Conservation (phyloP, 2,113 vertebrate genomes). For the Sigmodon hispidus region DNA sequence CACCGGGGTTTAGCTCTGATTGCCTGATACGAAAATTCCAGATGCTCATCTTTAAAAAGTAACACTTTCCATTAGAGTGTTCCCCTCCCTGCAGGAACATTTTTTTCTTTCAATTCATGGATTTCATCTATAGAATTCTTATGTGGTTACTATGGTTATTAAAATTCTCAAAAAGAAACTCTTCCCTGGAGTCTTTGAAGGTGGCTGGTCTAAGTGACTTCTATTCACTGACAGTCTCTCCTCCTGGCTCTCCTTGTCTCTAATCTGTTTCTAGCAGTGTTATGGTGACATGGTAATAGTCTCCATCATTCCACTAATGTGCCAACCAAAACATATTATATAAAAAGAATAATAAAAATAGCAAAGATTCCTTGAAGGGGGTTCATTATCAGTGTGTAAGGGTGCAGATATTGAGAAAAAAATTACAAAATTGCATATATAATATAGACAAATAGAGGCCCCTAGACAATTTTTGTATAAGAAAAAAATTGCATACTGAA, state of each 20-base stretch:
- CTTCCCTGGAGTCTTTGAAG: conserved; percentile 36
- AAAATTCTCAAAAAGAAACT: conserved; percentile 60
- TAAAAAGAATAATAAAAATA: neutral
- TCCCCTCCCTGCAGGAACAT: neutral
- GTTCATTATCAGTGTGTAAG: neutral
- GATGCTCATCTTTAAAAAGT: conserved; percentile 71
- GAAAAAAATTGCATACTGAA: neutral
- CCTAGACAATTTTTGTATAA: neutral
- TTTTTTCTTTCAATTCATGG: conserved; percentile 54
- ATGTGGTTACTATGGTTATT: conserved; percentile 58
- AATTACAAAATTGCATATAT: neutral
- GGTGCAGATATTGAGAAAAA: conserved; percentile 15
- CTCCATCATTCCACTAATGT: neutral
- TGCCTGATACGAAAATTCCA: conserved; percentile 67
- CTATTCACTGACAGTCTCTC: neutral
- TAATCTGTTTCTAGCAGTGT: neutral
- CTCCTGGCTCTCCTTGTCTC: neutral
- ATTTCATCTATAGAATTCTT: conserved; percentile 44
- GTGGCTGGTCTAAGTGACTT: neutral
- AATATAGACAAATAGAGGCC: neutral
- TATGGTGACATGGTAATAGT: conserved; percentile 10
- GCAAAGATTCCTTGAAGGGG: neutral
- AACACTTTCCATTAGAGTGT: conserved; percentile 57
- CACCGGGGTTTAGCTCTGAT: conserved; percentile 35
- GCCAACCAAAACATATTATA: neutral